phyloP scores from a whole-genome alignment of 2,888 invertebrate species.

The Thymelicus lineola region DNA sequence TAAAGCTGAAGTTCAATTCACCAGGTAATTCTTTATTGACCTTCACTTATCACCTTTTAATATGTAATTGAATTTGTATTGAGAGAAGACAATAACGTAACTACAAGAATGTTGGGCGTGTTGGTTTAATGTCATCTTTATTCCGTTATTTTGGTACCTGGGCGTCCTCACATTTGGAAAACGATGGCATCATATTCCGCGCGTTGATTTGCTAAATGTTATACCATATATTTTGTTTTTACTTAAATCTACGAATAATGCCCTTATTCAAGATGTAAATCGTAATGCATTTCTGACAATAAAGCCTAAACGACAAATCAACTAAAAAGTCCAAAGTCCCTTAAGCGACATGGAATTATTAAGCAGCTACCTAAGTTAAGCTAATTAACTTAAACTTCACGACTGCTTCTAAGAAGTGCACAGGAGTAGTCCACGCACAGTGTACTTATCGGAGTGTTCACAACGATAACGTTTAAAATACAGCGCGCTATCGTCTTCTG shows the following conservation, averaged over 20 bases:
- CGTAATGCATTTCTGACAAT: too few species aligned
- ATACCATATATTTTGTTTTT: too few species aligned
- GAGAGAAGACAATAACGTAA: neutral
- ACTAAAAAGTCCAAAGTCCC: neutral
- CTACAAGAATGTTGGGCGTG: neutral
- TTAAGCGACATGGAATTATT: slow-evolving; percentile 12
- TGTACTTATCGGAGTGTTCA: slow-evolving; percentile 76
- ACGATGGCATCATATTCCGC: neutral
- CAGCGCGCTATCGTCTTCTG: slow-evolving; percentile 78
- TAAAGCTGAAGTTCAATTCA: too few species aligned
- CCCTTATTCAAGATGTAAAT: too few species aligned
- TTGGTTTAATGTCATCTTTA: neutral
- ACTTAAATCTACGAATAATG: too few species aligned
- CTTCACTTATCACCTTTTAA: slow-evolving; percentile 1
- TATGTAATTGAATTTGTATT: neutral
- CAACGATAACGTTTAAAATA: slow-evolving; percentile 81
- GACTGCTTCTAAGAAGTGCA: slow-evolving; percentile 67
- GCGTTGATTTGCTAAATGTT: too few species aligned
- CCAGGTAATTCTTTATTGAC: too few species aligned
- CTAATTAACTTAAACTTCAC: slow-evolving; percentile 61
- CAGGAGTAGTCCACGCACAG: slow-evolving; percentile 67
- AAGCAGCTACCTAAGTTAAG: slow-evolving; percentile 41
- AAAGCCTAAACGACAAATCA: too few species aligned
- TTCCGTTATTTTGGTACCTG: neutral
- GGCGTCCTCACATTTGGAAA: neutral